Evolutionary conservation across 35 echinoderm and acorn worm species (phyloP).

Genomic region (Ptychodera flava): DNA sequence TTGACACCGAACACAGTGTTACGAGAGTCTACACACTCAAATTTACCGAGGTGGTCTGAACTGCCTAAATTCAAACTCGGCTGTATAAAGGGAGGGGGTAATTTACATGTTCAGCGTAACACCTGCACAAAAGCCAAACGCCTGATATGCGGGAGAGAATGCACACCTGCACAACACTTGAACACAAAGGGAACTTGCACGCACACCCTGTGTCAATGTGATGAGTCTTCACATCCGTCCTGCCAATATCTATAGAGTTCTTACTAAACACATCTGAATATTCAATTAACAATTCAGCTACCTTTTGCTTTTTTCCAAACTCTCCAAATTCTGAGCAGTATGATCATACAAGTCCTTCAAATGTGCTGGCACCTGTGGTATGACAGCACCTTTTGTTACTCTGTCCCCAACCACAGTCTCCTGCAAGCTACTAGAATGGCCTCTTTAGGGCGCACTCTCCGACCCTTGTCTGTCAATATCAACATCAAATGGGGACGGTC

Average conservation of each 20-base stretch:
- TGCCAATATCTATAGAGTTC: not conserved
- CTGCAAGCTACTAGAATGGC: not conserved
- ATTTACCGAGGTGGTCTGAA: too few species aligned
- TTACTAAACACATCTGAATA: slow-evolving; percentile 5
- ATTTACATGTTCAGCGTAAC: too few species aligned
- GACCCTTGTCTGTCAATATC: too few species aligned
- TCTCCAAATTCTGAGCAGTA: not conserved
- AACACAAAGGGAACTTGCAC: too few species aligned
- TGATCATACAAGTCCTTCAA: not conserved
- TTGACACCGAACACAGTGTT: too few species aligned
- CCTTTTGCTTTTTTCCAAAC: not conserved
- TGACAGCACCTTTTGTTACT: not conserved
- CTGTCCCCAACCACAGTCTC: not conserved
- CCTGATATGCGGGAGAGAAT: too few species aligned
- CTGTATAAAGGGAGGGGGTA: too few species aligned
- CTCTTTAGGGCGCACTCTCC: not conserved
- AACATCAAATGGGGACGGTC: not conserved
- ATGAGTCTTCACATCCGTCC: not conserved
- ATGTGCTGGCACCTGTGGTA: not conserved
- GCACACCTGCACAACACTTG: too few species aligned
- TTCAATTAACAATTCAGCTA: not conserved
- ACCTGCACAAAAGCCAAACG: too few species aligned
- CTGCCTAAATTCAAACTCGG: too few species aligned
- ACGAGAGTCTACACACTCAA: too few species aligned
- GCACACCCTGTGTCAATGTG: not conserved